phyloP scores from a whole-genome alignment of 2,797 vertebrate genomes.

The Gallinago solitaria region DNA sequence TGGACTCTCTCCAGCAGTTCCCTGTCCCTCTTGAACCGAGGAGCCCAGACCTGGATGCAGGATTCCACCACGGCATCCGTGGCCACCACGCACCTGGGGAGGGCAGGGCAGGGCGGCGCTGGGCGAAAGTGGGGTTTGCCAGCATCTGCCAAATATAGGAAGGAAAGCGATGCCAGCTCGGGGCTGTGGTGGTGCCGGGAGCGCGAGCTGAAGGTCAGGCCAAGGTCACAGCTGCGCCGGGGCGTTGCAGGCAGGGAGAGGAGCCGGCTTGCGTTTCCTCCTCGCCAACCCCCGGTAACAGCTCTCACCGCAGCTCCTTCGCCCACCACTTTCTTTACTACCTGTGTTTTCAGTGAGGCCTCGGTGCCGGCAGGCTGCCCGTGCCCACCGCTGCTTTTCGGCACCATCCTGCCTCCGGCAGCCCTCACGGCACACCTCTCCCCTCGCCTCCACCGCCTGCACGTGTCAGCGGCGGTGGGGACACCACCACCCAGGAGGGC shows the following conservation, averaged over 20 bases:
- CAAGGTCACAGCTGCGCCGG: background rate
- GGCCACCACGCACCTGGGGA: background rate
- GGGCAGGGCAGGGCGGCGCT: background rate
- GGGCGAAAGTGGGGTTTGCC: background rate
- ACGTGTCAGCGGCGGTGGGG: fast-evolving
- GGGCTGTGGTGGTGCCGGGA: background rate
- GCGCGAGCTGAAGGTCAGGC: background rate
- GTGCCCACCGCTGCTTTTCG: fast-evolving
- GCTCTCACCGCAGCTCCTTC: background rate
- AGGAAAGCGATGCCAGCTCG: background rate
- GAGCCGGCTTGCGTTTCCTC: background rate
- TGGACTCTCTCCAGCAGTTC: too few species aligned
- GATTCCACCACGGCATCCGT: background rate
- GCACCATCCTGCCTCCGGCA: fast-evolving
- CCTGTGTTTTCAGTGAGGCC: background rate
- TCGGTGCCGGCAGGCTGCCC: background rate
- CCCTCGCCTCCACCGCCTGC: background rate
- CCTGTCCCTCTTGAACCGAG: too few species aligned
- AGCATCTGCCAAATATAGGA: background rate
- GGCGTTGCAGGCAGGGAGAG: background rate
- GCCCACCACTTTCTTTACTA: background rate
- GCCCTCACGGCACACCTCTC: background rate
- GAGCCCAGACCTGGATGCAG: background rate
- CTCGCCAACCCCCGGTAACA: background rate
- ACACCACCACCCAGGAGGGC: background rate